Base-by-base conservation (phyloP, 1,140 invertebrate species). In the Polypedilum vanderplanki region DNA sequence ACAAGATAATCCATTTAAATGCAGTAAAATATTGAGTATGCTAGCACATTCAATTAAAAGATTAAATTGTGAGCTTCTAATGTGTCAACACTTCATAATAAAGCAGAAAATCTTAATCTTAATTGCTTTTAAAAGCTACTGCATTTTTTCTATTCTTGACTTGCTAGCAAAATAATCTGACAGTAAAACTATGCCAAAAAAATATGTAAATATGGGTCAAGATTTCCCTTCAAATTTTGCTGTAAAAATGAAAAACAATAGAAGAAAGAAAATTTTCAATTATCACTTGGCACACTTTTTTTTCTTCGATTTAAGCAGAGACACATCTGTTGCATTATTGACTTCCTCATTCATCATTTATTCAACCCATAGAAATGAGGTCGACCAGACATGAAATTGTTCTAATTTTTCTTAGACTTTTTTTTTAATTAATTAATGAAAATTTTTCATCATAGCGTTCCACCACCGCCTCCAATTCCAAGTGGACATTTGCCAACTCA, bases 391-490 rank as follows among this genome's bases (percentile, higher is more conserved):
- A 77, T 41, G 7, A 17, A 40, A 73, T 40, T 40, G 17, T 5
- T 73, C 15, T 2, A 18, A 73, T 73, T 40, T 12, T 12, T 40
- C 15, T 15, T 73, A 40, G 9, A 7, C 33, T 9, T 15, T 40
- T 15, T 40, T 33, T 40, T 40, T 40, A 33, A 33, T 70, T 70
- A 9, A n/a, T 73, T 24, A 80, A 79, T 75, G 12, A 57, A n/a
- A 57, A 73, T 75, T 76, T 74, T 77, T 57, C 4, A n/a, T 57
- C 12, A 57, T 12, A 57, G 46, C 10, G 46, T 57, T 65, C 77
- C 76, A 65, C 77, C 77, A 65, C 78, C 77, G 77, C 81, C 78
- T 78, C 79, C 78, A 78, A 78, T 76, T 75, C 67, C 76, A 75
- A 76, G 78, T 41, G 78, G 78, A 77, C 77, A 79, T 75, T 73